Evolutionary conservation across 1,140 invertebrate species (phyloP).

Genomic region (Drosophila erecta): DNA sequence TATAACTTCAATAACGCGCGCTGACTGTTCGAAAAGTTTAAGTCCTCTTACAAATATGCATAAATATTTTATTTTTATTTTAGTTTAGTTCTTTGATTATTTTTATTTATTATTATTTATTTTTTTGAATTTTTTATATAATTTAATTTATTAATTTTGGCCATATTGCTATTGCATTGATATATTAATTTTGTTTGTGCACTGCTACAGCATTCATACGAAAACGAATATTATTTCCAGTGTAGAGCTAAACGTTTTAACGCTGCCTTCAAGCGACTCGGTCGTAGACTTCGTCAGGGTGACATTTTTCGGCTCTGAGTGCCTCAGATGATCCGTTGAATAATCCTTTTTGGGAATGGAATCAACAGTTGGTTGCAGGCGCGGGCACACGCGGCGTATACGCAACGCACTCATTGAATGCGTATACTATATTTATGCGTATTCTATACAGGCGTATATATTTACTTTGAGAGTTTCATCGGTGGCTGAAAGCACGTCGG

Average conservation of each 20-base stretch:
- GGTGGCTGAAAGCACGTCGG: slow-evolving; percentile 46
- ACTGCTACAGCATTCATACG: background rate
- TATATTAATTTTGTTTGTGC: too few species aligned
- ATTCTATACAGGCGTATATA: background rate
- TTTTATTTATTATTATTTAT: too few species aligned
- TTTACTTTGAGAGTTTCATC: slow-evolving; percentile 3
- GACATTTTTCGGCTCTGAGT: slow-evolving; percentile 39
- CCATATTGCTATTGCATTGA: too few species aligned
- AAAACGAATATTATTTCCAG: slow-evolving; percentile 16
- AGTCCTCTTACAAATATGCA: too few species aligned
- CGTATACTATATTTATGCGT: background rate
- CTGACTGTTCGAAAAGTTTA: too few species aligned
- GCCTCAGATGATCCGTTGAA: slow-evolving; percentile 42
- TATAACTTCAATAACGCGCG: too few species aligned
- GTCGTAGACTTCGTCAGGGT: slow-evolving; percentile 38
- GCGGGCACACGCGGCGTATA: slow-evolving; percentile 47
- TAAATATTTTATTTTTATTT: too few species aligned
- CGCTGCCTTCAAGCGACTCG: slow-evolving; percentile 11
- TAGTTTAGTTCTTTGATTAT: too few species aligned
- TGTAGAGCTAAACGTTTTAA: slow-evolving; percentile 19
- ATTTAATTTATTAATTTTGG: too few species aligned
- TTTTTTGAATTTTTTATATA: too few species aligned
- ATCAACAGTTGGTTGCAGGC: slow-evolving; percentile 56
- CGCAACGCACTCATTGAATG: slow-evolving; percentile 30
- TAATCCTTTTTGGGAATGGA: slow-evolving; percentile 49